Percentiles rank a stretch among this genome's conserved stretches.
Conservation (phyloP, 1,140 invertebrate genomes). For the Amyelois transitella region DNA sequence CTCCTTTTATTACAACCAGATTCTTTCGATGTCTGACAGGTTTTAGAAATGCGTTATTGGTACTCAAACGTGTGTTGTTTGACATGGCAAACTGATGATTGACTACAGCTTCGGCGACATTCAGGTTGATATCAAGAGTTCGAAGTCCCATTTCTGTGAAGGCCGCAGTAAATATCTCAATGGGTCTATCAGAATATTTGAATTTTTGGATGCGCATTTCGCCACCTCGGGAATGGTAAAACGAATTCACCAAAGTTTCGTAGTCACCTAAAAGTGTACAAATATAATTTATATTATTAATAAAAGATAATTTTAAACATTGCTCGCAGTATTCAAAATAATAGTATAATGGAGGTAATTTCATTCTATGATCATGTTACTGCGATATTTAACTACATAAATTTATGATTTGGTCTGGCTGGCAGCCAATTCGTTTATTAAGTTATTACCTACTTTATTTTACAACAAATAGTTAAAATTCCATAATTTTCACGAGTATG, state of each 20-base stretch:
- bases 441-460: too few species aligned
- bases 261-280: conserved; percentile 55
- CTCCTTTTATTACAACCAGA: conserved; percentile 73
- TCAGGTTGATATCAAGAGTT: conserved; percentile 56
- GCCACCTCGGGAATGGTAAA: conserved; percentile 59
- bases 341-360: too few species aligned
- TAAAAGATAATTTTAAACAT: not conserved
- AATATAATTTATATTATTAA: not conserved
- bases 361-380: too few species aligned
- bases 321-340: not conserved
- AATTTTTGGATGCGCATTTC: conserved; percentile 61
- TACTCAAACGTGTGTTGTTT: conserved; percentile 76
- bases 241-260: conserved; percentile 61
- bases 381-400: too few species aligned
- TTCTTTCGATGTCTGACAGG: conserved; percentile 73
- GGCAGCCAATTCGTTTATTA: too few species aligned
- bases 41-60: conserved; percentile 76
- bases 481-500: not conserved
- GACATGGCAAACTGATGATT: conserved; percentile 72
- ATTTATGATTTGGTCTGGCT: too few species aligned
- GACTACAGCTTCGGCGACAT: conserved; percentile 66
- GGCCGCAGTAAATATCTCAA: conserved; percentile 50
- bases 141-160: conserved; percentile 62
- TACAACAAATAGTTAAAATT: too few species aligned
- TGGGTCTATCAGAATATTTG: conserved; percentile 52